Percentiles rank a stretch among this genome's conserved stretches.
phyloP scores from a whole-genome alignment of 2,888 invertebrate species.

The Cactoblastis cactorum region DNA sequence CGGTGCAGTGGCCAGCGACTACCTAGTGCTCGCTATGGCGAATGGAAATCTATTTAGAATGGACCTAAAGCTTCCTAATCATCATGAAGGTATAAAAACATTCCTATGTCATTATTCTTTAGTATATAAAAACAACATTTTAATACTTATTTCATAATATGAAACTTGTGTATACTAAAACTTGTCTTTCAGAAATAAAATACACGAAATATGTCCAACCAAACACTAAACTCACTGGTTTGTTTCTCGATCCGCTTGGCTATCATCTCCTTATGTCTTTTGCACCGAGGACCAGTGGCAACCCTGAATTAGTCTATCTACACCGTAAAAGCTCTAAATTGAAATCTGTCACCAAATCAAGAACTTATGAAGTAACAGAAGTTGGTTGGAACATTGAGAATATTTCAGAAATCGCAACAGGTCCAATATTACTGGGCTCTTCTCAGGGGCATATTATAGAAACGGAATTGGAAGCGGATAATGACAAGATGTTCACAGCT shows the following conservation, averaged over 20 bases:
- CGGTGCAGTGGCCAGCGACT: conserved; percentile 89
- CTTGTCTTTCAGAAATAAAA: conserved; percentile 82
- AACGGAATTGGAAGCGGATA: conserved; percentile 89
- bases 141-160: background rate
- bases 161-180: no score
- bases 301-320: conserved; percentile 89
- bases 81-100: conserved; percentile 89
- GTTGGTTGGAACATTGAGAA: conserved; percentile 93
- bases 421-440: conserved; percentile 93
- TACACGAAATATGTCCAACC: conserved; percentile 81
- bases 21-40: conserved; percentile 90
- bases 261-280: conserved; percentile 90
- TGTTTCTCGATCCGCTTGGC: conserved; percentile 93
- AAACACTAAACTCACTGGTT: conserved; percentile 80
- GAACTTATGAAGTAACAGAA: conserved; percentile 91
- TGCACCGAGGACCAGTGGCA: conserved; percentile 77
- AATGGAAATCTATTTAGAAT: conserved; percentile 89
- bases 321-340: conserved; percentile 87
- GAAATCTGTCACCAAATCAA: conserved; percentile 81
- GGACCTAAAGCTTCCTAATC: conserved; percentile 88
- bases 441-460: conserved; percentile 94
- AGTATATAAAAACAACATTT: background rate
- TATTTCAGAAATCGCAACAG: conserved; percentile 84
- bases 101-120: no score
- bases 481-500: conserved; percentile 89